Percentiles rank a stretch among this genome's conserved stretches.
Evolutionary conservation across 2,888 invertebrate species (phyloP).

Genomic region (Brenthis ino): DNA sequence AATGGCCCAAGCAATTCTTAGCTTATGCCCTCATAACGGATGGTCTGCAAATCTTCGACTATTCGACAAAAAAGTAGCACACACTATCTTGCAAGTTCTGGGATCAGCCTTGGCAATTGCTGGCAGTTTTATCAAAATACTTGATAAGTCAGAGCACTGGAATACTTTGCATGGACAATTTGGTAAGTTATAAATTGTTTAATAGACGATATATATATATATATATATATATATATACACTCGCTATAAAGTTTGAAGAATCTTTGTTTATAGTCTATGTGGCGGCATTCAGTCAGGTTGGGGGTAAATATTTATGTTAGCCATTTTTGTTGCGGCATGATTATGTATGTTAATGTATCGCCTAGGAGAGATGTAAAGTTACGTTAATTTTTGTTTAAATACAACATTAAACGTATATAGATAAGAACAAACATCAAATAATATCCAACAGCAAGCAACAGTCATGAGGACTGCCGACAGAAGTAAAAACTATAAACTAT

Average conservation of each 20-base stretch:
- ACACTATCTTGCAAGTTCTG: conserved; percentile 61
- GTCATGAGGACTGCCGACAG: too few species aligned
- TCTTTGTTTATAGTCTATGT: too few species aligned
- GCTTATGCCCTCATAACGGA: conserved; percentile 59
- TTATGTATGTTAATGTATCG: too few species aligned
- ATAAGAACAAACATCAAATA: too few species aligned
- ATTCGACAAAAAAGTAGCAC: conserved; percentile 60
- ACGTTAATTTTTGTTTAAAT: too few species aligned
- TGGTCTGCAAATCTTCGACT: conserved; percentile 62
- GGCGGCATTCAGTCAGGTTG: too few species aligned
- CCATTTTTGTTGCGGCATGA: too few species aligned
- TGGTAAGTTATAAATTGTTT: conserved; percentile 42
- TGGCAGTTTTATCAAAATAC: conserved; percentile 59
- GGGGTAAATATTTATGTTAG: too few species aligned
- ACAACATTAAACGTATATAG: too few species aligned
- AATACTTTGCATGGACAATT: conserved; percentile 61
- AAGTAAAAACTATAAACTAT: too few species aligned
- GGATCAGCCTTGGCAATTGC: conserved; percentile 63
- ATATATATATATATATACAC: background rate
- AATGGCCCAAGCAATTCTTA: conserved; percentile 67
- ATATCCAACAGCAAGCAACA: background rate
- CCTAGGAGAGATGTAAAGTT: too few species aligned
- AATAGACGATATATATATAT: background rate
- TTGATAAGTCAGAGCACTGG: conserved; percentile 52
- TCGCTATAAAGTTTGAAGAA: too few species aligned